phyloP scores from a whole-genome alignment of 2,888 invertebrate genomes.

The Antheraea assamensis region DNA sequence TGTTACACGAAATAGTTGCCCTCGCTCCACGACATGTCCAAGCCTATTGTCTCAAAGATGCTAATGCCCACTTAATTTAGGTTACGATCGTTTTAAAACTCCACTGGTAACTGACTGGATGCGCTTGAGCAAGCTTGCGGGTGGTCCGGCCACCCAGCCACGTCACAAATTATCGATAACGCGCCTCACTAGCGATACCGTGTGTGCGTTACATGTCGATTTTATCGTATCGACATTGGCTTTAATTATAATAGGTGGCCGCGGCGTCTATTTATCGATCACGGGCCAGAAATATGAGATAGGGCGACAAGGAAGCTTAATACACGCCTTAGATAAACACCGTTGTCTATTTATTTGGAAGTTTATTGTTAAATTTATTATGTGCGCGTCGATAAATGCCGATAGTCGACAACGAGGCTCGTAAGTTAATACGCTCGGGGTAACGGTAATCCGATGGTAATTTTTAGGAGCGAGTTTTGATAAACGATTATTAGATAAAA shows the following conservation, averaged over 20 bases:
- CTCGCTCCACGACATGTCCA: constrained; percentile 37
- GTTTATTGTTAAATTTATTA: constrained; percentile 44
- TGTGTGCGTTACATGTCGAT: constrained; percentile 61
- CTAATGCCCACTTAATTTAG: constrained; percentile 63
- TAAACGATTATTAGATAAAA: constrained; percentile 15
- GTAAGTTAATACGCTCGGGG: constrained; percentile 29
- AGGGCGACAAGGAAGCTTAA: constrained; percentile 58
- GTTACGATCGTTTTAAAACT: constrained; percentile 39
- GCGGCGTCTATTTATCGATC: constrained; percentile 55
- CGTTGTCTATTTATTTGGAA: constrained; percentile 49
- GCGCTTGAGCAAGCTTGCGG: constrained; percentile 47
- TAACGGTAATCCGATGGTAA: constrained; percentile 20
- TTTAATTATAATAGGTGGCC: constrained; percentile 67
- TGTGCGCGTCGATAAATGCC: constrained; percentile 40
- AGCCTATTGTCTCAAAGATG: constrained; percentile 52
- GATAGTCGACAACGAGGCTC: constrained; percentile 37
- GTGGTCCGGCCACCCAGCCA: constrained; percentile 61
- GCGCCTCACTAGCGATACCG: constrained; percentile 58
- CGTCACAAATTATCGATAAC: constrained; percentile 55
- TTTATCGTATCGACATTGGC: constrained; percentile 52
- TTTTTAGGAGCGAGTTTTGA: constrained; percentile 12
- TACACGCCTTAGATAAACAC: constrained; percentile 50
- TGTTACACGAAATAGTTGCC: constrained; percentile 29
- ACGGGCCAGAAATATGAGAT: constrained; percentile 52
- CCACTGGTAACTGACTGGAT: constrained; percentile 29